Base-by-base conservation (phyloP, 2,113 vertebrate species). In the Zeus faber region DNA sequence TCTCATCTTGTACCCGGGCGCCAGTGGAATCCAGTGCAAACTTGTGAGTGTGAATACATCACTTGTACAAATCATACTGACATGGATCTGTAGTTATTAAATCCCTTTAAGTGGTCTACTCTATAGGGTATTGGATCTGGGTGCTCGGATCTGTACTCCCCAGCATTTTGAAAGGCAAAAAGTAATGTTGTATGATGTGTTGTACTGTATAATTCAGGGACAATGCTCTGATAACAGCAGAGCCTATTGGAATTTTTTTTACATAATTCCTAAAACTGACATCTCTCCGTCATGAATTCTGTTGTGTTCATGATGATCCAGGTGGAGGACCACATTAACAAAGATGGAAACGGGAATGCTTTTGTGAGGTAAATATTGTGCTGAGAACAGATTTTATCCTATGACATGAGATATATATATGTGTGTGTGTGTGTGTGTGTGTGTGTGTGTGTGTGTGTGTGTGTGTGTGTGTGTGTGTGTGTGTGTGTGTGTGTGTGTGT, bases 301-400 rank as follows among this genome's bases (percentile, higher is more conserved):
- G 22, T 5, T 29, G 18, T 1, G 1, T 7, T 41, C 3, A 54
- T 43, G 5, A 48, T 33, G 4, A 59, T 82, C 17, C 66, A 98
- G 95, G 86, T 90, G 33, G 61, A 86, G 14, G 93, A 96, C 76
- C 13, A 70, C 69, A 84, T 89, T 60, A 54, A 39, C 53, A 95
- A 93, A 85, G 89, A 88, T 45, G 70, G 79, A 23, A 85, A 85
- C 0, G 93, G 94, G 49, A 87, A 88, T 70, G 85, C 92, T 61
- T 67, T 83, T 13, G 40, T 94, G 64, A 91, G 96, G 96, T 98
- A 81, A 66, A 25, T 13, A 7, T 24, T 37, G 11, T 14, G 33
- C 11, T 37, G 13, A 40, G 3, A 40, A 16, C 27, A 29, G 4
- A 18, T 41, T 18, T 18, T 17, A 18, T 41, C n/a, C 6, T 41